Base-by-base conservation (phyloP, 1,140 invertebrate species). In the Ladona fulva region DNA sequence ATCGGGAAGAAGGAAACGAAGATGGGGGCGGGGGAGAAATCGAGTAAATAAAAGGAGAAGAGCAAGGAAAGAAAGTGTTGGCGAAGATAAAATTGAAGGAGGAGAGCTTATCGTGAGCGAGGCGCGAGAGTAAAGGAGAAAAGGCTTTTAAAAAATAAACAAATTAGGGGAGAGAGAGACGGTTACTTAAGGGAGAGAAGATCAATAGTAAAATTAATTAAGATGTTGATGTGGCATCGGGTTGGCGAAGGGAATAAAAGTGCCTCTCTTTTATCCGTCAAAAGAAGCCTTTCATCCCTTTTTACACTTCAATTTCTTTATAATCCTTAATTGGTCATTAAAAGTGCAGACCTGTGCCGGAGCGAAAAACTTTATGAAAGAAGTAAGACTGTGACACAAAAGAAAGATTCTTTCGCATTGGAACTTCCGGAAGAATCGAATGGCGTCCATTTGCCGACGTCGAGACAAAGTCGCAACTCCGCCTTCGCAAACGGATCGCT, bases 151-250 rank as follows among this genome's bases (percentile, higher is more conserved):
- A 12, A 66, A 66, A 66, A 66, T 66, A 22, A 16, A 22, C 52
- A 22, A 66, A 66, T 16, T 3, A 66, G 14, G 52, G 29, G n/a
- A 66, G 12, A 3, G 3, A 1, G n/a, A 66, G 12, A 66, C 1
- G 52, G 52, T 66, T 3, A 12, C 52, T 66, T 52, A 52, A 52
- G 19, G 44, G 19, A 19, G 44, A 52, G 44, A 52, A 19, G 44
- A 52, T 52, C 44, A 52, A 52, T 52, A 52, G 44, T 52, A 52
- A 66, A 66, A 66, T 66, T 66, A 66, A 66, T 66, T 66, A 52
- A 52, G 44, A 52, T 52, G 44, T 52, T 52, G 44, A 52, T 10
- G 52, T 66, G 52, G 52, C 16, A 66, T 66, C 14, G n/a, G 44
- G 44, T 52, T 10, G 44, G 44, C 44, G 44, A 52, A 19, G 44